phyloP scores from a whole-genome alignment of 2,888 invertebrate species.

The Melieria crassipennis region DNA sequence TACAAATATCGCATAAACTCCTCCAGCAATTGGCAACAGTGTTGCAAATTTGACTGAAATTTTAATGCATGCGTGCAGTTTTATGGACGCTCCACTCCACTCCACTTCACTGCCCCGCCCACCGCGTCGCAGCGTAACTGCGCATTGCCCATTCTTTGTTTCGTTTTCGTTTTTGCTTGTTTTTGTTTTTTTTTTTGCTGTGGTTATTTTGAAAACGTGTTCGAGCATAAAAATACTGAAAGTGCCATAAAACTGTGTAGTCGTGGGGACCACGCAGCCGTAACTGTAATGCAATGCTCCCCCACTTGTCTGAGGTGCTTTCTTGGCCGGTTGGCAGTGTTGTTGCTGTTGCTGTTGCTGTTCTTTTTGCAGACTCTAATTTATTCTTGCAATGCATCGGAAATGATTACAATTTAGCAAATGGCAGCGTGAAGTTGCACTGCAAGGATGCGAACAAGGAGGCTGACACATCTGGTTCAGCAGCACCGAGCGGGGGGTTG shows the following conservation, averaged over 20 bases:
- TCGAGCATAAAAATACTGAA: conserved; percentile 45
- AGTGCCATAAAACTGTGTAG: conserved; percentile 40
- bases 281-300: neutral
- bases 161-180: neutral
- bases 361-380: neutral
- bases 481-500: too few relatives aligned
- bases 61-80: conserved; percentile 26
- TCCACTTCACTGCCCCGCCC: neutral
- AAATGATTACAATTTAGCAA: conserved; percentile 27
- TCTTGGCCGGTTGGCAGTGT: neutral
- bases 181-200: conserved; percentile 7
- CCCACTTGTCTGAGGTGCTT: neutral
- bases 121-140: neutral
- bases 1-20: too few relatives aligned
- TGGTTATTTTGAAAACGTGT: conserved; percentile 41
- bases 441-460: too few relatives aligned
- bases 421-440: neutral
- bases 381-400: conserved; percentile 22
- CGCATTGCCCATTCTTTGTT: neutral
- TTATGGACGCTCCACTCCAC: conserved; percentile 20
- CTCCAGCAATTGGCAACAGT: conserved; percentile 21
- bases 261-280: conserved; percentile 11
- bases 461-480: too few relatives aligned
- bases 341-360: conserved; percentile 5
- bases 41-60: conserved; percentile 29